Percentiles rank a stretch among this genome's conserved stretches.
phyloP scores from a whole-genome alignment of 2,888 invertebrate genomes.

The Ectemnius lituratus region DNA sequence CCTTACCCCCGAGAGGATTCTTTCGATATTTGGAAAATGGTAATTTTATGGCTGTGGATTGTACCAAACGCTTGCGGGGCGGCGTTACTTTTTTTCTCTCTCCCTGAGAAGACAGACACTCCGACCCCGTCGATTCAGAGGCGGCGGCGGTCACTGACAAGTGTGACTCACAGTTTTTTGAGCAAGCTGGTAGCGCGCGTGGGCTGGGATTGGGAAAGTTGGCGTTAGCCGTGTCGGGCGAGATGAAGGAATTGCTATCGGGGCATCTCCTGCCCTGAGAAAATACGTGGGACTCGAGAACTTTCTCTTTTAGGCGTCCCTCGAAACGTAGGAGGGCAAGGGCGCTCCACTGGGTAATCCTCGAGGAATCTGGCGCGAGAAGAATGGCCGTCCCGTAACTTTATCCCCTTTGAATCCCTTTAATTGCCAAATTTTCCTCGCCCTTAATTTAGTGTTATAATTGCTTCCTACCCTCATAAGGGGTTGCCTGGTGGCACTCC shows the following conservation, averaged over 20 bases:
- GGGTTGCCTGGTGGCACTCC: constrained; percentile 57
- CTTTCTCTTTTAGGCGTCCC: constrained; percentile 36
- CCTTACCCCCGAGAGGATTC: constrained; percentile 1
- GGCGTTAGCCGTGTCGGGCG: background rate
- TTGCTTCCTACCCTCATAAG: constrained; percentile 72
- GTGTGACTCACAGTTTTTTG: constrained; percentile 3
- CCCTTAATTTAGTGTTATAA: constrained; percentile 76
- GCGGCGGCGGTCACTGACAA: too few relatives aligned
- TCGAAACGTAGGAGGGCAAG: constrained; percentile 7
- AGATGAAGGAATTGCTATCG: constrained; percentile 6
- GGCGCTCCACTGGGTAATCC: constrained; percentile 1
- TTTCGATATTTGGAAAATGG: background rate
- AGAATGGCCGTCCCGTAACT: constrained; percentile 62
- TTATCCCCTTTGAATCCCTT: constrained; percentile 73
- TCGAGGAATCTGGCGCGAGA: constrained; percentile 57
- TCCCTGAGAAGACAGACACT: too few relatives aligned
- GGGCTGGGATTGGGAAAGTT: background rate
- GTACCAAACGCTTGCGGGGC: background rate
- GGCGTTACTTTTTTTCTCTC: too few relatives aligned
- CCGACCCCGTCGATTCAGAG: too few relatives aligned
- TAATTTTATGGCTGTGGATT: background rate
- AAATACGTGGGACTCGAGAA: constrained; percentile 22
- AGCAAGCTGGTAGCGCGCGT: background rate
- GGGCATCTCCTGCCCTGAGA: background rate
- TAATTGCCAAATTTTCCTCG: constrained; percentile 77